Conservation (phyloP, 2,888 invertebrate species). For the Eupsilia transversa region DNA sequence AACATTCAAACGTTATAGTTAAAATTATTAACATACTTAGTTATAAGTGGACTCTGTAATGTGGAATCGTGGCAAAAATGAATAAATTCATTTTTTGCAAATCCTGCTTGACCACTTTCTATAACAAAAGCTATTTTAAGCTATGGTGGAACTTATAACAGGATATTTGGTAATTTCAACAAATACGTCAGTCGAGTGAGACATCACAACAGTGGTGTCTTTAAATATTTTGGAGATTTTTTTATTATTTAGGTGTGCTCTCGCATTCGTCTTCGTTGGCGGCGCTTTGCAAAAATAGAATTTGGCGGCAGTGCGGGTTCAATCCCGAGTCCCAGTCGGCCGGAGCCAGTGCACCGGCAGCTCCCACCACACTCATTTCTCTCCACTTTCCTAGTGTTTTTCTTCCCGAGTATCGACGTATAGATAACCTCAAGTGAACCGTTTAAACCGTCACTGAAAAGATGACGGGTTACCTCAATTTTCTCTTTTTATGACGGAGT, state of each 20-base stretch:
- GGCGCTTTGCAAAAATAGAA: conserved; percentile 90
- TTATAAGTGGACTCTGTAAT: too few relatives aligned
- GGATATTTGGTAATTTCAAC: conserved; percentile 57
- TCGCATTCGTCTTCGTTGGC: conserved; percentile 85
- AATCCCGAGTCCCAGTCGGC: conserved; percentile 85
- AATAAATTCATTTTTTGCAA: not conserved
- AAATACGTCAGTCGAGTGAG: conserved; percentile 65
- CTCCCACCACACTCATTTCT: conserved; percentile 82
- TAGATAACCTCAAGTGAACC: conserved; percentile 25
- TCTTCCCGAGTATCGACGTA: conserved; percentile 29
- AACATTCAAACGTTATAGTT: conserved; percentile 9
- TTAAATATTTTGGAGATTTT: conserved; percentile 80
- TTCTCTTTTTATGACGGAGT: conserved; percentile 33
- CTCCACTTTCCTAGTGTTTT: conserved; percentile 66
- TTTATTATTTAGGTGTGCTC: conserved; percentile 84
- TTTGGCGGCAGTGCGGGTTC: conserved; percentile 87
- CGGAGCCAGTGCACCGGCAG: conserved; percentile 84
- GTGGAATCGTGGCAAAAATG: conserved; percentile 4
- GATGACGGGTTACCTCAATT: conserved; percentile 34
- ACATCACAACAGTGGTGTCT: conserved; percentile 64
- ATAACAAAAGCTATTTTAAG: not conserved
- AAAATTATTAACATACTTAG: too few relatives aligned
- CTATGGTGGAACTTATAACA: conserved; percentile 22
- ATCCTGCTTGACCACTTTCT: not conserved
- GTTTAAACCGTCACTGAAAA: conserved; percentile 31